Evolutionary conservation across 1,140 invertebrate species (phyloP), one percentile per base, ranked within the genome.

Genomic region (Solenopsis invicta): DNA sequence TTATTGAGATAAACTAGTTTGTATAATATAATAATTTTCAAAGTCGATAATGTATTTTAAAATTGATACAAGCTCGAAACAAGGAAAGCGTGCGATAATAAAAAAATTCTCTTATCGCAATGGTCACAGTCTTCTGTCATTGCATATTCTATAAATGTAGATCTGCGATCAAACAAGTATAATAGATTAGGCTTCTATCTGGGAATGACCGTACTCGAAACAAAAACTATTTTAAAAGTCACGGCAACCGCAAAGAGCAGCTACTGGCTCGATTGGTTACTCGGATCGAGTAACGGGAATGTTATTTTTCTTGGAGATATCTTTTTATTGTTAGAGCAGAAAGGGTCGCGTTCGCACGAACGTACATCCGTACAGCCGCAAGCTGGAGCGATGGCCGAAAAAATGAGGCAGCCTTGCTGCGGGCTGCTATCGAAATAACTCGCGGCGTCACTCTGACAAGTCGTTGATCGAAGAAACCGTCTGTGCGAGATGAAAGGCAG

Each of bases 201-300:
- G 0, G 4, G 54, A 78, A 52, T 56, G 56, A 90, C 12, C 59
- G 56, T 52, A 52, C 18, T 9, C 48, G 29, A 34, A 13, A 62
- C 62, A 90, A 88, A 87, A 88, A 78, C 74, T 21, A 86, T 66
- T 10, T 88, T 81, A 90, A 90, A 88, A 86, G 76, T 88, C 56
- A 74, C 37, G 54, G 1, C 29, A 21, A 77, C 12, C 61, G 29
- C 59, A 4, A 54, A 24, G 69, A 87, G 37, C 50, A 66, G 29
- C 61, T 71, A 71, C 29, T 52, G 16, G 34, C 1, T 54, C 72
- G 72, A 88, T 86, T 24, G 77, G 66, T 9, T 85, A 69, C 64
- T 45, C 72, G 86, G 82, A 86, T 91, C 67, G 75, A 67, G 24
- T 90, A 91, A 91, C 86, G 88, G 86, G 76, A 91, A 90, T 62